Conservation (phyloP, 2,797 vertebrate genomes). For the Xenops minutus region DNA sequence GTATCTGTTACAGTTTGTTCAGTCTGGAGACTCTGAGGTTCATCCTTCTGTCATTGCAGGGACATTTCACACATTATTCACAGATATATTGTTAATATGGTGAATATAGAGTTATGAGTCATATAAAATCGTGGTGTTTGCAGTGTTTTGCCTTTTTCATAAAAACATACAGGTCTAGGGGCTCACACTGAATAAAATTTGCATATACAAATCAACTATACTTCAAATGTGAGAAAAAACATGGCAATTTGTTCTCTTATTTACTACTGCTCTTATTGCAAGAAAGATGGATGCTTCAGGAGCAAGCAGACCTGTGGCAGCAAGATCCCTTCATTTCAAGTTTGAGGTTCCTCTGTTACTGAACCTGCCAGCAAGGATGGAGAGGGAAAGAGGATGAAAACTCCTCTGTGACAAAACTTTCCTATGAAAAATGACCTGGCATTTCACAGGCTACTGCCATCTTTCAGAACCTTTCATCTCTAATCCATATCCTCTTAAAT, state of each 20-base stretch:
- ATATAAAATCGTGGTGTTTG: not conserved
- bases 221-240: not conserved
- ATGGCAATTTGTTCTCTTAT: not conserved
- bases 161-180: not conserved
- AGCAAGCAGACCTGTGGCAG: not conserved
- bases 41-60: not conserved
- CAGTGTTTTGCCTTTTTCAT: not conserved
- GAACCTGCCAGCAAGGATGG: not conserved
- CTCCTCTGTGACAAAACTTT: not conserved
- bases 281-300: not conserved
- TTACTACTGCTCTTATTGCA: not conserved
- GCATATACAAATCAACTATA: not conserved
- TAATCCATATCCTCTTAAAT: not conserved
- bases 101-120: not conserved
- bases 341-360: not conserved
- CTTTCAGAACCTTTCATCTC: not conserved
- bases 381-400: not conserved
- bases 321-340: not conserved
- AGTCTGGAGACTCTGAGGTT: not conserved
- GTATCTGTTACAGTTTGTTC: not conserved
- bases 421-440: not conserved
- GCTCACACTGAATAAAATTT: not conserved
- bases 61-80: not conserved
- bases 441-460: not conserved
- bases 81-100: not conserved